phyloP scores from a whole-genome alignment of 1,140 invertebrate species.

The Octopus bimaculoides region DNA sequence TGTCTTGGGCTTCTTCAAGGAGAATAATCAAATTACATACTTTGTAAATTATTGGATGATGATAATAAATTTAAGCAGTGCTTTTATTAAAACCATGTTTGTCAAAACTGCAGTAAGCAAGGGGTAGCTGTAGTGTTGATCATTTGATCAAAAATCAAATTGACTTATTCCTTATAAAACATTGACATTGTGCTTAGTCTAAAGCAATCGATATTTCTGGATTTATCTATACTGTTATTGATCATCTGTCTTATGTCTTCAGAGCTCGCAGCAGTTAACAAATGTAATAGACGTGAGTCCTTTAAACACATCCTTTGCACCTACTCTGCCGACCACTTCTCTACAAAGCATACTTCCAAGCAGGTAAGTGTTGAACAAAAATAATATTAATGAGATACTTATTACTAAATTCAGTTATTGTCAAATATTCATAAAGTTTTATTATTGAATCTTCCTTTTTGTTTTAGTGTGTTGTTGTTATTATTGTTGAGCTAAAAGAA shows the following conservation, averaged over 20 bases:
- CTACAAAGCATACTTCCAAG: conserved; percentile 49
- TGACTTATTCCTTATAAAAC: conserved; percentile 12
- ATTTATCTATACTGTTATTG: conserved; percentile 16
- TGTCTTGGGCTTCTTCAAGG: too few species aligned
- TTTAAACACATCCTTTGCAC: conserved; percentile 27
- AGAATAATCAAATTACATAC: too few species aligned
- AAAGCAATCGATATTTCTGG: neutral
- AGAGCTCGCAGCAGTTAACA: conserved; percentile 28
- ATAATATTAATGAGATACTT: conserved; percentile 10
- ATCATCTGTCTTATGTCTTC: conserved; percentile 28
- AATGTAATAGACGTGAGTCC: conserved; percentile 29
- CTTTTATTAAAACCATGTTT: neutral
- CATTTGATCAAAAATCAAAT: conserved; percentile 15
- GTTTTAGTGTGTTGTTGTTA: neutral
- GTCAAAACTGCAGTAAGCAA: neutral
- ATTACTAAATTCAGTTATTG: neutral
- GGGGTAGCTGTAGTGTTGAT: neutral
- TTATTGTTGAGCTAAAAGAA: conserved; percentile 7
- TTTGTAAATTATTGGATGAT: too few species aligned
- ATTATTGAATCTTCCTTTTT: neutral
- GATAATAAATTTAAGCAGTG: neutral
- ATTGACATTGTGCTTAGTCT: neutral
- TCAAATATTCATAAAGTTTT: neutral
- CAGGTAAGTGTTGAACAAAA: conserved; percentile 28
- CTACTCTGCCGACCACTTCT: conserved; percentile 23